phyloP scores from a whole-genome alignment of 1,140 invertebrate species.

The Dendrolimus punctatus region DNA sequence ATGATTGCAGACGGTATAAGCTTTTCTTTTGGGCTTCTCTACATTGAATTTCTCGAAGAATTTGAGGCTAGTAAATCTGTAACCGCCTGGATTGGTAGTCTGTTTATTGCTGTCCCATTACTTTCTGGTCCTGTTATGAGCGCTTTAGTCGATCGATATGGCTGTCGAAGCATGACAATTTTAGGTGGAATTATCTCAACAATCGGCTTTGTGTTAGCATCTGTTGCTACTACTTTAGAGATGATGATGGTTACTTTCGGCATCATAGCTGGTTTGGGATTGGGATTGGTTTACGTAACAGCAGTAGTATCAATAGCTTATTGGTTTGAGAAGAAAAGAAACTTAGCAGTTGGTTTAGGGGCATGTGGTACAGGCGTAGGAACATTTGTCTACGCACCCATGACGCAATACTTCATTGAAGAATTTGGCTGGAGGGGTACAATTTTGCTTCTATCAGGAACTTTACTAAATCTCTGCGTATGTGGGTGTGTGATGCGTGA shows the following conservation, averaged over 20 bases:
- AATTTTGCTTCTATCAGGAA: conserved; percentile 85
- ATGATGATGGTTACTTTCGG: conserved; percentile 91
- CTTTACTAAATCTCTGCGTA: conserved; percentile 90
- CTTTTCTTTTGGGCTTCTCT: conserved; percentile 93
- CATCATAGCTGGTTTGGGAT: conserved; percentile 86
- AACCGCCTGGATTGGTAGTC: conserved; percentile 90
- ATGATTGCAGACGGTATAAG: conserved; percentile 97
- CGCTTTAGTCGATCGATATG: conserved; percentile 89
- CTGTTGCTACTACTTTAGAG: conserved; percentile 80
- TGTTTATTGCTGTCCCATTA: conserved; percentile 91
- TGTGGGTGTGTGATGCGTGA: conserved; percentile 92
- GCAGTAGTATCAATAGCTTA: conserved; percentile 94
- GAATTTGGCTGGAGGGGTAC: conserved; percentile 92
- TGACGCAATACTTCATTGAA: conserved; percentile 82
- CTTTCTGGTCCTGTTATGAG: conserved; percentile 90
- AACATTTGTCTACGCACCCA: conserved; percentile 87
- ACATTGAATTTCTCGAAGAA: conserved; percentile 88
- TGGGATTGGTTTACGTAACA: conserved; percentile 91
- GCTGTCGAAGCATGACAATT: conserved; percentile 89
- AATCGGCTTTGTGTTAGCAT: conserved; percentile 86
- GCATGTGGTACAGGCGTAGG: conserved; percentile 92
- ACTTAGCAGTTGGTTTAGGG: conserved; percentile 92
- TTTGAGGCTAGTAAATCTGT: conserved; percentile 87
- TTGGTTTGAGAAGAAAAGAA: conserved; percentile 95
- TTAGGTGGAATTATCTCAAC: conserved; percentile 83